Percentiles rank a stretch among this genome's conserved stretches.
Conservation (phyloP, 2,888 invertebrate genomes). For the Molorchus minor region DNA sequence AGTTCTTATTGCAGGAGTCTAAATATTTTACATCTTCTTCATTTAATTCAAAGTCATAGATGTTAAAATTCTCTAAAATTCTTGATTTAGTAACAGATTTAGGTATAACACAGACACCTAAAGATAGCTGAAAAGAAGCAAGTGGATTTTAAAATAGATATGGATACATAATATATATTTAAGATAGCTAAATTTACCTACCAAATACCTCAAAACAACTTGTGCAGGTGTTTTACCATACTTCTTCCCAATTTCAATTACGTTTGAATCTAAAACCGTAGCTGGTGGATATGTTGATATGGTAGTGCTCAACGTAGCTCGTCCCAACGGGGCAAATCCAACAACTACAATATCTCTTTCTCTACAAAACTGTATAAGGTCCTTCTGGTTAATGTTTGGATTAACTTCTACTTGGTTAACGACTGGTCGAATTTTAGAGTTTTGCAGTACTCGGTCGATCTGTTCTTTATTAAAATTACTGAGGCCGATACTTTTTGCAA, state of each 20-base stretch:
- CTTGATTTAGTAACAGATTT: conserved; percentile 81
- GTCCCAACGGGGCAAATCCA: conserved; percentile 80
- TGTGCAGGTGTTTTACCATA: conserved; percentile 73
- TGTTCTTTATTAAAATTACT: conserved; percentile 82
- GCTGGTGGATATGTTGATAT: conserved; percentile 64
- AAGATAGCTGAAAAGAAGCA: conserved; percentile 48
- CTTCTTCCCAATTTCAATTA: conserved; percentile 67
- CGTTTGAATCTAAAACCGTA: conserved; percentile 65
- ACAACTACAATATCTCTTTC: conserved; percentile 71
- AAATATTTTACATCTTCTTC: conserved; percentile 74
- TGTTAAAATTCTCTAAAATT: conserved; percentile 75
- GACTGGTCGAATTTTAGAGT: conserved; percentile 68
- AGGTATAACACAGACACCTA: conserved; percentile 72
- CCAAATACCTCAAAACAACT: conserved; percentile 71
- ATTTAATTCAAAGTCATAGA: conserved; percentile 79
- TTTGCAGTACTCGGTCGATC: conserved; percentile 69
- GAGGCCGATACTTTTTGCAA: conserved; percentile 76
- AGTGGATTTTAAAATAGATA: neutral
- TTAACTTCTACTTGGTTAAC: conserved; percentile 71
- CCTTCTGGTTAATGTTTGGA: conserved; percentile 76
- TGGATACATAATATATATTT: neutral
- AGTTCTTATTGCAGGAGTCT: conserved; percentile 75
- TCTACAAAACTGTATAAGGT: conserved; percentile 74
- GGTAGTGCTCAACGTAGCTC: conserved; percentile 62
- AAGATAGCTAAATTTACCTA: conserved; percentile 55